Conservation (phyloP, 2,113 vertebrate species). For the Solea solea region DNA sequence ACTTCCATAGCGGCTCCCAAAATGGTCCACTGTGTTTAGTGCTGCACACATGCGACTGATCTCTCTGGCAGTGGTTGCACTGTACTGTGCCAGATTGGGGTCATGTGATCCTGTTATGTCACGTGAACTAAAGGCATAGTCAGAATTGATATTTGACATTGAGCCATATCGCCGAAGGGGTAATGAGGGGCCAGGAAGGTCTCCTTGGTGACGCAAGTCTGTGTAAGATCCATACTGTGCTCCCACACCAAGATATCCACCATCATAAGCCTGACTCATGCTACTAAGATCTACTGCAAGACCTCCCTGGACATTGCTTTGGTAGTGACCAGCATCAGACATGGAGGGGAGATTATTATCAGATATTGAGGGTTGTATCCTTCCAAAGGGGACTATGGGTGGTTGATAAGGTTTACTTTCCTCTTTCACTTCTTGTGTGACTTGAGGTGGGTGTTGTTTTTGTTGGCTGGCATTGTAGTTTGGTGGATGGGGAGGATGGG, state of each 20-base stretch:
- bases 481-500: conserved; percentile 68
- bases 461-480: conserved; percentile 78
- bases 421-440: conserved; percentile 78
- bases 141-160: conserved; percentile 94
- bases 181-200: conserved; percentile 84
- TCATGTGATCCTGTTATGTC: conserved; percentile 88
- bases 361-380: conserved; percentile 94
- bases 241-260: conserved; percentile 89
- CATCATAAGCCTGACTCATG: conserved; percentile 91
- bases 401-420: conserved; percentile 84
- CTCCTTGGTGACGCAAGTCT: conserved; percentile 91
- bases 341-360: conserved; percentile 88
- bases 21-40: conserved; percentile 95
- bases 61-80: conserved; percentile 95
- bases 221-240: conserved; percentile 96
- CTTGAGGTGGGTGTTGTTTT: conserved; percentile 67
- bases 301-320: conserved; percentile 85
- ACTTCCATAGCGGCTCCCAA: conserved; percentile 85
- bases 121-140: conserved; percentile 85
- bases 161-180: conserved; percentile 95
- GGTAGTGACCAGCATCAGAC: conserved; percentile 87
- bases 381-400: conserved; percentile 79
- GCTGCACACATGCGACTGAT: conserved; percentile 98
- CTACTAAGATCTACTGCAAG: conserved; percentile 89
- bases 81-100: conserved; percentile 94